Percentiles rank a stretch among this genome's conserved stretches.
Evolutionary conservation across 2,113 vertebrate genomes (phyloP).

Genomic region (Equus przewalskii): DNA sequence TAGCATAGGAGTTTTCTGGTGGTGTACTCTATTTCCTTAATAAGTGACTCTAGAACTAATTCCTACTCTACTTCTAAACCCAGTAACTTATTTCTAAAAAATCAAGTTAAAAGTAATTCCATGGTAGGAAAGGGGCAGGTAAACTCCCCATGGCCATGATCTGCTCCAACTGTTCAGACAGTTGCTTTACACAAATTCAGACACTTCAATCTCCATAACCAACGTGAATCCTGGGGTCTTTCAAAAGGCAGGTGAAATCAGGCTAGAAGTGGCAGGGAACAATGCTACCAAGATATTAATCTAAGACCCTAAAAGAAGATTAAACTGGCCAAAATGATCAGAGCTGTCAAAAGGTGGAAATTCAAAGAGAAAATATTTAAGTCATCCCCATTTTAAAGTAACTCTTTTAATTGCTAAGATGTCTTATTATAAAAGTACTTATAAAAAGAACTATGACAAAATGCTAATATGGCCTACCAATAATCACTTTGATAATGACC

Average conservation of each 20-base stretch:
- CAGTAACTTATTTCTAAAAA: neutral
- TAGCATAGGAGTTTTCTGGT: neutral
- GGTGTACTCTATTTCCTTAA: neutral
- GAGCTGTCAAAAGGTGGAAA: neutral
- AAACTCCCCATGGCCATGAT: neutral
- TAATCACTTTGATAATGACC: neutral
- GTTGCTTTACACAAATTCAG: neutral
- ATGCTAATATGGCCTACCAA: neutral
- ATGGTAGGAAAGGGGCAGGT: neutral
- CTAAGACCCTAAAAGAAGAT: neutral
- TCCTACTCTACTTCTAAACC: neutral
- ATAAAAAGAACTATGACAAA: constrained; percentile 21
- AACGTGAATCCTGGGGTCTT: neutral
- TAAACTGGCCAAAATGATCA: neutral
- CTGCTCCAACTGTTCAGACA: neutral
- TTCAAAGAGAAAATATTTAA: neutral
- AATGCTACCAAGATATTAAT: neutral
- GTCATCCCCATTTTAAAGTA: neutral
- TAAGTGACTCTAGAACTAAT: neutral
- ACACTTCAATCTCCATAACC: neutral
- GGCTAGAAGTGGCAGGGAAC: neutral
- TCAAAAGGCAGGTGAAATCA: neutral
- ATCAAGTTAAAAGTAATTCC: neutral
- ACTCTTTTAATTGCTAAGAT: neutral
- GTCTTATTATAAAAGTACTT: neutral